Conservation (phyloP, 1,140 invertebrate species). For the Andrena cerasifolii region DNA sequence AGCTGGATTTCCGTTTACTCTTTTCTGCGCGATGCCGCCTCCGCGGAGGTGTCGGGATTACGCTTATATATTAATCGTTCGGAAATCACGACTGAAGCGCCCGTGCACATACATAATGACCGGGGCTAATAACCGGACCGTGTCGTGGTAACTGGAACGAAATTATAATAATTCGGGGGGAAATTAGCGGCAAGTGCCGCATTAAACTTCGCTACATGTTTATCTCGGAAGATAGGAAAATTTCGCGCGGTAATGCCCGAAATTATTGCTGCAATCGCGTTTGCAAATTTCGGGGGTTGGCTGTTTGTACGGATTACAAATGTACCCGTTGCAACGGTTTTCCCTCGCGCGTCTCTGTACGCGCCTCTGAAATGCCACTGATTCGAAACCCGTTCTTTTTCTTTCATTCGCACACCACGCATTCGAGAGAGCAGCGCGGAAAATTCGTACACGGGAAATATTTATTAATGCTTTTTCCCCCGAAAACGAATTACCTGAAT, state of each 20-base stretch:
- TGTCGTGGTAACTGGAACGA: conserved; percentile 21
- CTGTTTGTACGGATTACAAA: conserved; percentile 37
- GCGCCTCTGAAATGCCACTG: not conserved
- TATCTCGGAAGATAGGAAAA: conserved; percentile 33
- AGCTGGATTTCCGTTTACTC: conserved; percentile 31
- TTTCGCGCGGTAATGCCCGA: conserved; percentile 19
- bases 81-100: not conserved
- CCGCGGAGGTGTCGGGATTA: conserved; percentile 2
- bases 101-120: conserved; percentile 1
- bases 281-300: not conserved
- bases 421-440: not conserved
- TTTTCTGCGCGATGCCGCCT: not conserved
- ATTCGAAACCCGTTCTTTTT: conserved; percentile 4
- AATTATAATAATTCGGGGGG: conserved; percentile 39
- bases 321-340: conserved; percentile 15
- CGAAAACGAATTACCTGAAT: conserved; percentile 21
- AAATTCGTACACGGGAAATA: conserved; percentile 6
- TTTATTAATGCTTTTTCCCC: conserved; percentile 11
- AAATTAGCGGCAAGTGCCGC: conserved; percentile 24
- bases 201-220: conserved; percentile 18
- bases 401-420: not conserved
- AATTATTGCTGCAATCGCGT: conserved; percentile 32
- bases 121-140: conserved; percentile 14
- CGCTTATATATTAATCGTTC: conserved; percentile 31
- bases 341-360: too few species aligned